Evolutionary conservation across 2,888 invertebrate species (phyloP).

Genomic region (Chrysodeixis includens): DNA sequence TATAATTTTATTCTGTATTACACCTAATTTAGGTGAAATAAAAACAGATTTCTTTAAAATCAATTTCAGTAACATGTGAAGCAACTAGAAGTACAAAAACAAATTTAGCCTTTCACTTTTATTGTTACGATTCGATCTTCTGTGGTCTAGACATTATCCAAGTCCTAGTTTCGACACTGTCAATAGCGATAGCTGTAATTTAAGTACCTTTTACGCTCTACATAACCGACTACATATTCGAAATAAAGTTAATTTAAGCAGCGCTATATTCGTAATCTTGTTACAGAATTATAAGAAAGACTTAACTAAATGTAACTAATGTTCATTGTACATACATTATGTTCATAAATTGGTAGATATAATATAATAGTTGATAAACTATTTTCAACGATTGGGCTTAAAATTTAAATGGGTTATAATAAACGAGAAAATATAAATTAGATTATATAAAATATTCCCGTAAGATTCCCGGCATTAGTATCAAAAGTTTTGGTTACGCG

Average conservation of each 20-base stretch:
- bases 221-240: constrained; percentile 48
- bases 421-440: not conserved
- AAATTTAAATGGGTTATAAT: too few relatives aligned
- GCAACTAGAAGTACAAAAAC: constrained; percentile 29
- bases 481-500: constrained; percentile 70
- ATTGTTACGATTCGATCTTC: constrained; percentile 57
- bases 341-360: too few relatives aligned
- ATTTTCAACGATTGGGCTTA: too few relatives aligned
- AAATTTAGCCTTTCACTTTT: constrained; percentile 59
- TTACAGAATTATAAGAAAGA: not conserved
- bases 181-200: constrained; percentile 58
- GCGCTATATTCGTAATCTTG: not conserved
- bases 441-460: constrained; percentile 14
- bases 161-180: constrained; percentile 63
- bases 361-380: too few relatives aligned
- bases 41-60: constrained; percentile 5
- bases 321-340: not conserved
- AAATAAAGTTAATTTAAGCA: not conserved
- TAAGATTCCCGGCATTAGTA: constrained; percentile 51
- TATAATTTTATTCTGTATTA: not conserved
- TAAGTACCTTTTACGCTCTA: constrained; percentile 66
- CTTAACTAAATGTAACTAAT: not conserved
- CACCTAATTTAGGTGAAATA: not conserved
- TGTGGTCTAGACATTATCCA: constrained; percentile 66
- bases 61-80: not conserved